Conservation (phyloP, 53 echinoderm and acorn worm genomes). For the Henricia sp. region DNA sequence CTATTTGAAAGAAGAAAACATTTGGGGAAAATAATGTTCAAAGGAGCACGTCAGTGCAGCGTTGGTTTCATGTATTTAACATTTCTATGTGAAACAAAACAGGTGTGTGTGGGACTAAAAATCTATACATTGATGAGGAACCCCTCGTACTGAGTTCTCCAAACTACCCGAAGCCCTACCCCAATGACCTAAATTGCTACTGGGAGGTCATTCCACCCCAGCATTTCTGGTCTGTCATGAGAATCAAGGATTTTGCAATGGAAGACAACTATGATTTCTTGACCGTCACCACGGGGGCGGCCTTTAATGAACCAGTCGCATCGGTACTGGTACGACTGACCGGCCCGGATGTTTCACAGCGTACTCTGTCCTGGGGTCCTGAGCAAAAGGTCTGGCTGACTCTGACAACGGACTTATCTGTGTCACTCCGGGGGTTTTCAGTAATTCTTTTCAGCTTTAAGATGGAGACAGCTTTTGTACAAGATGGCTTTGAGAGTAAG, state of each 20-base stretch:
- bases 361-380: not conserved
- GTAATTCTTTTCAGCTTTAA: too few relatives aligned
- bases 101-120: not conserved
- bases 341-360: not conserved
- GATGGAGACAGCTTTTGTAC: too few relatives aligned
- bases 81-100: too few relatives aligned
- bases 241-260: not conserved
- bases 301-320: not conserved
- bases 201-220: not conserved
- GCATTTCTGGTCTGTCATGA: not conserved
- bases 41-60: too few relatives aligned
- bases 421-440: not conserved
- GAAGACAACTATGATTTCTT: conserved; percentile 15
- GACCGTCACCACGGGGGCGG: not conserved
- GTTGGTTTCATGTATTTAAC: too few relatives aligned
- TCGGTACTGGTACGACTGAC: not conserved
- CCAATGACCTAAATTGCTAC: not conserved
- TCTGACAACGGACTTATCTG: not conserved
- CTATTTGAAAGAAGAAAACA: too few relatives aligned
- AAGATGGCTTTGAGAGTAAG: too few relatives aligned
- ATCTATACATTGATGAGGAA: conserved; percentile 7
- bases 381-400: not conserved
- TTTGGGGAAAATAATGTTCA: too few relatives aligned
- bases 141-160: conserved; percentile 5
- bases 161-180: not conserved